Evolutionary conservation across 1,140 invertebrate species (phyloP), one percentile per base, ranked within the genome.

Genomic region (Plectrocnemia conspersa): DNA sequence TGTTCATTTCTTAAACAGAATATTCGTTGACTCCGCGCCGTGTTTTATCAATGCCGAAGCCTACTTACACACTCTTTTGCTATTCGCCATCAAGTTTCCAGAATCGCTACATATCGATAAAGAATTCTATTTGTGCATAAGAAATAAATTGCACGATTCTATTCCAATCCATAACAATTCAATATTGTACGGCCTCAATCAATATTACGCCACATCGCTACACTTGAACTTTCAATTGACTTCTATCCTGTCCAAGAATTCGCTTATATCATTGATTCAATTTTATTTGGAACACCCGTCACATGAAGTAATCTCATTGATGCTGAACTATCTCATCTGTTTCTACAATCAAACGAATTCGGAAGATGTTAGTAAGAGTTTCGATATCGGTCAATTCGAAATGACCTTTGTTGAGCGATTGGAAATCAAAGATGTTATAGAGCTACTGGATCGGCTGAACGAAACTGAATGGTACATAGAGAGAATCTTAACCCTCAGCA

Each of bases 251-350:
- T 6, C n/a, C 10, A 35, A 35, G 18, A 57, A 5, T 25, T 32
- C 19, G 48, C 18, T 22, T 1, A 33, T 10, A 18, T 40, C 3
- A 53, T 61, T 4, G 15, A 11, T 48, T 22, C 50, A 9, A 36
- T 38, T 16, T 13, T 61, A 5, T 27, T 21, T 60, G n/a, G 21
- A n/a, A 15, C 38, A 44, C 24, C 23, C 19, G 16, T 38, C 44
- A 23, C 45, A 57, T 24, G 50, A 50, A 50, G 54, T 61, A 15
- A 19, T 32, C 10, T 27, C 33, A 23, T 33, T 24, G 4, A 7
- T 46, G 4, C 41, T 55, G 21, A 57, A 52, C 33, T 58, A 56
- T 53, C 33, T 58, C 22, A 66, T 72, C 11, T 67, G 73, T 68
- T 46, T 73, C 67, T 23, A 63, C 64, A 25, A 40, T 55, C 5